Conservation (phyloP, 2,888 invertebrate genomes). For the Rotaria macrura region DNA sequence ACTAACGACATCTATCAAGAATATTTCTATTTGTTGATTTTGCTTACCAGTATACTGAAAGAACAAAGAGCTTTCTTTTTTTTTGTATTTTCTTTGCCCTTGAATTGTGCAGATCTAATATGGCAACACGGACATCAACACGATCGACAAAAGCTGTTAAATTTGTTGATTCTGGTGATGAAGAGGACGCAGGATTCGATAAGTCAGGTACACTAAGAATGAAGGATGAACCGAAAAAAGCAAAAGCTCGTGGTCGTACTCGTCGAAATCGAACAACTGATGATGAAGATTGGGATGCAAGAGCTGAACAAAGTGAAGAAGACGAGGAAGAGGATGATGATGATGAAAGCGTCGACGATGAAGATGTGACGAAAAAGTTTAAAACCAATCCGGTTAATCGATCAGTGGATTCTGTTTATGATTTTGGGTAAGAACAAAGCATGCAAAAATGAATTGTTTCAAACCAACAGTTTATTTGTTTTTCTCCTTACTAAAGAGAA, state of each 20-base stretch:
- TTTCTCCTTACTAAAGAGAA: neutral
- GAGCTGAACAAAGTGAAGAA: neutral
- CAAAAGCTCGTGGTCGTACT: neutral
- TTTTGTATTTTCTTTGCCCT: neutral
- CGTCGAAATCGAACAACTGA: neutral
- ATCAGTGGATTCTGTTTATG: neutral
- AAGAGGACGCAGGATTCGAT: neutral
- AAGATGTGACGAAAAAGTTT: neutral
- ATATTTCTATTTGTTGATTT: neutral
- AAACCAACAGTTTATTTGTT: too few relatives aligned
- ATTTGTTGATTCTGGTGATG: neutral
- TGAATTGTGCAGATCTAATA: neutral
- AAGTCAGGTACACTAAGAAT: neutral
- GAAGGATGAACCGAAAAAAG: neutral
- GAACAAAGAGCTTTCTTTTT: constrained; percentile 10
- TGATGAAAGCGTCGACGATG: neutral
- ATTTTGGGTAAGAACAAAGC: neutral
- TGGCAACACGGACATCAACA: neutral
- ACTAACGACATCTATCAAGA: neutral
- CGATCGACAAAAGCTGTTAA: neutral
- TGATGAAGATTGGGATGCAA: neutral
- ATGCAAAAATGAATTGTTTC: too few relatives aligned
- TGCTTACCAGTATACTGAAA: neutral
- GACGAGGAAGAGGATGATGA: neutral
- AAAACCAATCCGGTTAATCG: neutral